phyloP scores from a whole-genome alignment of 2,888 invertebrate genomes.

The Amphiduros pacificus region DNA sequence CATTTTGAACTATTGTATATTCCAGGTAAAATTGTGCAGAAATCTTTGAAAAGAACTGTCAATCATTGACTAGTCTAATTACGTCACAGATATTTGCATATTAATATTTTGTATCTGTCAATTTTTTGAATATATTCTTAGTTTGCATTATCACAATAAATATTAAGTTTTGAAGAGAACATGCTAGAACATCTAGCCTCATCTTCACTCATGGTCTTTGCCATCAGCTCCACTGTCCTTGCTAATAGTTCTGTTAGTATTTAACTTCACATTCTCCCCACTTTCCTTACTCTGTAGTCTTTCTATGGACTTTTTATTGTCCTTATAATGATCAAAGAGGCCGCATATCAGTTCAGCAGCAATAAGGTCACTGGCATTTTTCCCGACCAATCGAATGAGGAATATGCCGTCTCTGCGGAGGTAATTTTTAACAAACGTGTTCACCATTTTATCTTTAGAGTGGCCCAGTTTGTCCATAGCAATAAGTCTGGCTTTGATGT shows the following conservation, averaged over 20 bases:
- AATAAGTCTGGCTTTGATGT: conserved; percentile 21
- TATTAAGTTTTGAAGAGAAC: no score
- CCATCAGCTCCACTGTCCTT: no score
- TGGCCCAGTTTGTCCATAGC: conserved; percentile 22
- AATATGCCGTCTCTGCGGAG: conserved; percentile 32
- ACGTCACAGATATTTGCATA: neutral
- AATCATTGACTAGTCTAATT: neutral
- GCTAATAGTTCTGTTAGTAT: no score
- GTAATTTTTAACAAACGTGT: conserved; percentile 26
- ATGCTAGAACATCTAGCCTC: neutral
- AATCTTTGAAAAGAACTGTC: neutral
- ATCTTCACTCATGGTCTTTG: neutral
- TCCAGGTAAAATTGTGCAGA: neutral
- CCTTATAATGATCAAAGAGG: conserved; percentile 24
- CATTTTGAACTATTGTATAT: neutral
- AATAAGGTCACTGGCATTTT: conserved; percentile 33
- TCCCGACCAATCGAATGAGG: conserved; percentile 31
- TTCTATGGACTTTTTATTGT: no score
- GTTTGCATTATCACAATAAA: no score
- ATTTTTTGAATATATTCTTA: no score
- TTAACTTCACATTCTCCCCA: no score
- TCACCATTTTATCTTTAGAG: conserved; percentile 13
- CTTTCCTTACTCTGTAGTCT: no score
- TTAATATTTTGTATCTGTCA: neutral
- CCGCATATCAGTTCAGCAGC: conserved; percentile 32